phyloP scores from a whole-genome alignment of 2,888 invertebrate species.

The Synergus gifuensis region DNA sequence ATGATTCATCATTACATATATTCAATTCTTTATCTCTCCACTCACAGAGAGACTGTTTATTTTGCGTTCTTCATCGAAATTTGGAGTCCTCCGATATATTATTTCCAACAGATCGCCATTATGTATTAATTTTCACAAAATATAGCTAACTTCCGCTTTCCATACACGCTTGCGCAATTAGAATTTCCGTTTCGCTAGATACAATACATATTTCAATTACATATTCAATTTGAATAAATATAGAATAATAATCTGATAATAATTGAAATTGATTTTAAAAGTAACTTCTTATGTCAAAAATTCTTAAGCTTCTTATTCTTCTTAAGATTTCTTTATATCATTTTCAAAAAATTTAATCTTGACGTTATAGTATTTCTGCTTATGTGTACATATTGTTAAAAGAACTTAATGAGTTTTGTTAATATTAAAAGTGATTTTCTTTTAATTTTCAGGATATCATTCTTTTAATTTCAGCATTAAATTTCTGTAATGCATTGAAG shows the following conservation, averaged over 20 bases:
- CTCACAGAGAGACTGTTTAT: neutral
- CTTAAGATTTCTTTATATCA: no score
- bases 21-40: neutral
- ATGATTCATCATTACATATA: neutral
- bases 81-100: neutral
- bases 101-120: neutral
- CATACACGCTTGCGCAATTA: neutral
- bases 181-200: neutral
- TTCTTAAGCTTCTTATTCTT: no score
- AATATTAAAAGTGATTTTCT: neutral
- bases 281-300: no score
- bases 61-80: constrained; percentile 1
- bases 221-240: no score
- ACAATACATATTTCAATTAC: neutral
- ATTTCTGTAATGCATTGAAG: neutral
- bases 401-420: no score
- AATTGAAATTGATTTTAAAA: no score
- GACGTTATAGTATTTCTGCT: no score
- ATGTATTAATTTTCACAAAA: neutral
- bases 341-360: no score
- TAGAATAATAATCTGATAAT: no score
- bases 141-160: constrained; percentile 13
- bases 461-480: neutral
- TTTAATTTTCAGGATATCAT: neutral
- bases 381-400: no score